phyloP scores from a whole-genome alignment of 2,113 vertebrate species.

The Peromyscus polionotus region DNA sequence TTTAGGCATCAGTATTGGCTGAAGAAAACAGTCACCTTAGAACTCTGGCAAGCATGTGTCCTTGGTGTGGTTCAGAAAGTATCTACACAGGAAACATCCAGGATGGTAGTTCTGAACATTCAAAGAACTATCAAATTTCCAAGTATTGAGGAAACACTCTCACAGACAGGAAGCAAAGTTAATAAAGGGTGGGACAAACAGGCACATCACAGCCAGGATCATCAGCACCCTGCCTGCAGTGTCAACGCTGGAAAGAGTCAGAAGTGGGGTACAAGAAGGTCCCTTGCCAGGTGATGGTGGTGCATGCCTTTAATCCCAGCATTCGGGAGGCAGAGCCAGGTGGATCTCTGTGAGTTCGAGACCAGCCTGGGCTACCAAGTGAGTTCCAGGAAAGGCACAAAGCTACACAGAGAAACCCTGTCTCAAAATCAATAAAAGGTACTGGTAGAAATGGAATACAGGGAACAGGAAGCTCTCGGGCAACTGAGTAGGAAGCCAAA shows the following conservation, averaged over 20 bases:
- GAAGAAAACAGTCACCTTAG: not conserved
- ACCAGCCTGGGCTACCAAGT: no score
- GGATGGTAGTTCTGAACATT: not conserved
- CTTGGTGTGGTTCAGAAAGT: not conserved
- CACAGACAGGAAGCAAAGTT: not conserved
- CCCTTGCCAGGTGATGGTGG: not conserved
- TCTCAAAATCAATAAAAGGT: not conserved
- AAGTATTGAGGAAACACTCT: not conserved
- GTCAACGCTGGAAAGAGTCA: not conserved
- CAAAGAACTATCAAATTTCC: slow-evolving; percentile 41
- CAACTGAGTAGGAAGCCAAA: not conserved
- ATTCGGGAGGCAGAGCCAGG: no score
- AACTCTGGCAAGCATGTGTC: not conserved
- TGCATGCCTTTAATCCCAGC: no score
- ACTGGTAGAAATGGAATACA: not conserved
- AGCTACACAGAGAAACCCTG: no score
- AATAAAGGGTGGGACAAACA: not conserved
- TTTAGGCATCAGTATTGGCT: not conserved
- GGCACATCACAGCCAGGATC: not conserved
- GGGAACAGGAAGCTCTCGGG: not conserved
- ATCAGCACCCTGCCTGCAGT: not conserved
- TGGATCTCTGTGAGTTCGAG: no score
- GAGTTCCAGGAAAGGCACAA: no score
- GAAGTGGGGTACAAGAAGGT: not conserved
- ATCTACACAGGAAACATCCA: not conserved